These are phyloP conservation scores for Hippoglossus hippoglossus DNA, from an alignment of 2,797 vertebrate genomes.

Conservation along the genomic window DNA sequence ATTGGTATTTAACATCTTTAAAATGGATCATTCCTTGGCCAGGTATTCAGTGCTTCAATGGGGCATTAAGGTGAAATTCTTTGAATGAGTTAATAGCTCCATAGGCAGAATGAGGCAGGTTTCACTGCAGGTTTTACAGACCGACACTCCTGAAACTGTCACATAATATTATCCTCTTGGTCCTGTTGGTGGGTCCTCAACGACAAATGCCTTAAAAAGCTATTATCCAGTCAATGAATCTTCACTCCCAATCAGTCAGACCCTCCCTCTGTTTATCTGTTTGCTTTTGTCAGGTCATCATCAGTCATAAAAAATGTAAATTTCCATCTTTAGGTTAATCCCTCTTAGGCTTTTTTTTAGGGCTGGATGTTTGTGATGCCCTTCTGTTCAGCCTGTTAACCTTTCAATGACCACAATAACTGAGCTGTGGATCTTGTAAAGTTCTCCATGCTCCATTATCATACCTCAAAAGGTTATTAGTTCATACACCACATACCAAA, in stretches of 20 bases:
- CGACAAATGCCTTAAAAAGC: slow-evolving; percentile 3
- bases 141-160: slow-evolving; percentile 39
- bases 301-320: slow-evolving; percentile 15
- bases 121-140: slow-evolving; percentile 39
- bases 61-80: slow-evolving; percentile 30
- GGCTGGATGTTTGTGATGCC: slow-evolving; percentile 27
- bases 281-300: slow-evolving; percentile 8
- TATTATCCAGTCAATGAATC: slow-evolving; percentile 3
- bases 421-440: slow-evolving; percentile 40
- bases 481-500: slow-evolving; percentile 48
- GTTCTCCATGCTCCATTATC: slow-evolving; percentile 7
- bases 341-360: background rate
- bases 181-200: slow-evolving; percentile 1
- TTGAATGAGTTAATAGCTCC: slow-evolving; percentile 13
- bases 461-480: slow-evolving; percentile 45
- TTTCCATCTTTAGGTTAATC: background rate
- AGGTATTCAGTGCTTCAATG: background rate
- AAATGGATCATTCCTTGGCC: no score
- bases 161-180: slow-evolving; percentile 15
- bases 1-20: no score
- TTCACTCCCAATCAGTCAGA: background rate
- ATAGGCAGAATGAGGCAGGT: slow-evolving; percentile 40
- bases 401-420: slow-evolving; percentile 46
- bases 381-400: slow-evolving; percentile 47
- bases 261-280: background rate